phyloP scores from a whole-genome alignment of 2,113 vertebrate genomes.

The Lophotis ruficrista region DNA sequence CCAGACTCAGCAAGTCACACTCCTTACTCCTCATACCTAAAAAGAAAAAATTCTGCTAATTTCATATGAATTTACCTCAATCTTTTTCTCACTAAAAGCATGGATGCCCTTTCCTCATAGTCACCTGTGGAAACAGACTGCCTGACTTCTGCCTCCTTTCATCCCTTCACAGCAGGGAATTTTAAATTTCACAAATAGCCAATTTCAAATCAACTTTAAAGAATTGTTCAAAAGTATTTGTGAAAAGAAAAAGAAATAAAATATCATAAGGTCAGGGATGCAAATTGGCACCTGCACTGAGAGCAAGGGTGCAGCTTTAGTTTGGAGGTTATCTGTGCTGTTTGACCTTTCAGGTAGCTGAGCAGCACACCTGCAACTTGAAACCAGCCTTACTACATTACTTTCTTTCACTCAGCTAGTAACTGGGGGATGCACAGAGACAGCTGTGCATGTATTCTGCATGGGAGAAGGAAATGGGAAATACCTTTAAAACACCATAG shows the following conservation, averaged over 20 bases:
- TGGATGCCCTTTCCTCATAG: accelerated
- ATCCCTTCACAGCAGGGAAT: not conserved
- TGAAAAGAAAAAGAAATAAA: not conserved
- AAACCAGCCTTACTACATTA: not conserved
- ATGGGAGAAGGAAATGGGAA: not conserved
- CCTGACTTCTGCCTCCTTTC: not conserved
- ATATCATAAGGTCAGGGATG: not conserved
- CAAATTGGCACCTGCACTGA: not conserved
- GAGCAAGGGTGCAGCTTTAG: not conserved
- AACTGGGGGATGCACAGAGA: not conserved
- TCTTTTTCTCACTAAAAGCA: not conserved
- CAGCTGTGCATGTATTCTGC: accelerated
- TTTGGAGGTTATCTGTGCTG: not conserved
- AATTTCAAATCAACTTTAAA: not conserved
- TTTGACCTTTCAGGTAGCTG: not conserved
- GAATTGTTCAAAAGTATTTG: not conserved
- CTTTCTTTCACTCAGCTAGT: not conserved
- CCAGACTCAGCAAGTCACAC: not conserved
- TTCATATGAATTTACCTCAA: not conserved
- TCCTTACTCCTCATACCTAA: not conserved
- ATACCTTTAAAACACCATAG: not conserved
- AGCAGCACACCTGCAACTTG: not conserved
- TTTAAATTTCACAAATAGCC: not conserved
- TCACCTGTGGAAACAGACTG: not conserved
- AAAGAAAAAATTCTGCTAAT: not conserved